Evolutionary conservation across 2,113 vertebrate genomes (phyloP).

Genomic region (Grantiella picta): DNA sequence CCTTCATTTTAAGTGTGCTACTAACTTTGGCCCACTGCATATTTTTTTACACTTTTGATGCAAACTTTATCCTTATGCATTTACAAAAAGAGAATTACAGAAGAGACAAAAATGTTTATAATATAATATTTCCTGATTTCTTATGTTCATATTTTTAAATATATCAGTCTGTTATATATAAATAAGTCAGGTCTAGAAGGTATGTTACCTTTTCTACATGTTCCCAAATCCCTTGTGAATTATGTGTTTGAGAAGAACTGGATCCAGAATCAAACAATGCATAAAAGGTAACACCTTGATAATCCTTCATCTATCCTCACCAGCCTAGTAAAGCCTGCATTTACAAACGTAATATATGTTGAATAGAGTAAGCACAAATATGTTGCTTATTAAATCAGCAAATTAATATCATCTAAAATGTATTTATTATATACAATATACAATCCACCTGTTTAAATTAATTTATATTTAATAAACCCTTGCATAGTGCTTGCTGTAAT

Average conservation of each 20-base stretch:
- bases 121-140: not conserved
- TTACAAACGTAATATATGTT: constrained; percentile 20
- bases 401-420: constrained; percentile 60
- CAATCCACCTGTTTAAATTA: constrained; percentile 63
- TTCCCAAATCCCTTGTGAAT: not conserved
- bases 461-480: constrained; percentile 69
- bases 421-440: constrained; percentile 59
- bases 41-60: not conserved
- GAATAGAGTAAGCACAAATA: constrained; percentile 35
- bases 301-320: not conserved
- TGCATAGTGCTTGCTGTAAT: constrained; percentile 50
- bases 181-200: not conserved
- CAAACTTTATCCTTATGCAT: not conserved
- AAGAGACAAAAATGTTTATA: not conserved
- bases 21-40: not conserved
- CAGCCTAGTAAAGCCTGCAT: not conserved
- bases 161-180: not conserved
- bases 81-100: not conserved
- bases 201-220: not conserved
- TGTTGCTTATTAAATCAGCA: constrained; percentile 42
- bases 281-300: not conserved
- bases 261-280: not conserved
- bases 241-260: not conserved
- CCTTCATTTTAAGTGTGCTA: not conserved
- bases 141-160: not conserved